Conservation (phyloP, 2,797 vertebrate species). For the Carcharodon carcharias region DNA sequence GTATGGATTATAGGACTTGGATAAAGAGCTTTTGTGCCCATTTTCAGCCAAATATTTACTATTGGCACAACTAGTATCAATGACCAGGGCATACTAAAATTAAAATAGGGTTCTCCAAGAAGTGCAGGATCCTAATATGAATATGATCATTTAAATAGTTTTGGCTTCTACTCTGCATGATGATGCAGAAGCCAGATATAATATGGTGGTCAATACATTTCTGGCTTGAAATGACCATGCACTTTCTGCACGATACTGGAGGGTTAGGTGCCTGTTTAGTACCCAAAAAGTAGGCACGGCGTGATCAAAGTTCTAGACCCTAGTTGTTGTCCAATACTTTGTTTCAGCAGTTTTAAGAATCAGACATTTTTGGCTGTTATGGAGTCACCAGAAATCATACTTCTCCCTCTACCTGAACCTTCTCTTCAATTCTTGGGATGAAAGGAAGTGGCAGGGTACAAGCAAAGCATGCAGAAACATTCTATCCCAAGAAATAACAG, state of each 20-base stretch:
- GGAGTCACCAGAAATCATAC: neutral
- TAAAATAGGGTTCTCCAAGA: neutral
- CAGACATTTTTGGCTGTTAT: neutral
- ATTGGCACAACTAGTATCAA: neutral
- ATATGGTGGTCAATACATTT: neutral
- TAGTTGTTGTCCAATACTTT: neutral
- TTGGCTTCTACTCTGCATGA: neutral
- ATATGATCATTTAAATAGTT: neutral
- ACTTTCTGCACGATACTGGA: neutral
- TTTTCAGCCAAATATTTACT: neutral
- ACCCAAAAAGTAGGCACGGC: neutral
- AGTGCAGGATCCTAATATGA: neutral
- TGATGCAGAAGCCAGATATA: neutral
- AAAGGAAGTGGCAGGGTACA: neutral
- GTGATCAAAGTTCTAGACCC: neutral
- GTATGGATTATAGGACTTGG: neutral
- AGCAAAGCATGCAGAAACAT: neutral
- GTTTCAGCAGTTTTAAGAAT: neutral
- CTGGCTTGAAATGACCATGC: neutral
- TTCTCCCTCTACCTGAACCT: neutral
- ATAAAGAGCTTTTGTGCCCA: neutral
- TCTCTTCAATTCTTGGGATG: neutral
- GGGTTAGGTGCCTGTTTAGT: neutral
- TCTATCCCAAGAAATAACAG: neutral
- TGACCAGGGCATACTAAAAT: neutral